Conservation (phyloP, 2,797 vertebrate species). For the Enteromius anoplus region DNA sequence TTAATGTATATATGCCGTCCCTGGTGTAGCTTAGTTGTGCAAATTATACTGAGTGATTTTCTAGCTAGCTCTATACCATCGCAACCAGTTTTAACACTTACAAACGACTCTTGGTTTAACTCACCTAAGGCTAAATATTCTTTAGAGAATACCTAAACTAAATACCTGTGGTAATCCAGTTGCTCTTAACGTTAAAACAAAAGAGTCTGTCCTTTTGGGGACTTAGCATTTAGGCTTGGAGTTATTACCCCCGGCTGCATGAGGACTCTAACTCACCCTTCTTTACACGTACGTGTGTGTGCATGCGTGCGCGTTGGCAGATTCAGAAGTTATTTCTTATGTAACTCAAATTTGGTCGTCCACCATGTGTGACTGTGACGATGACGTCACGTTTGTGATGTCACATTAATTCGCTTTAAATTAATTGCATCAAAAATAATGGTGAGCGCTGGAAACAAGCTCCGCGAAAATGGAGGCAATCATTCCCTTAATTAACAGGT, state of each 20-base stretch:
- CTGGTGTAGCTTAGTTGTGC: neutral
- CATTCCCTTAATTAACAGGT: conserved; percentile 73
- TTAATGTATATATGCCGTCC: neutral
- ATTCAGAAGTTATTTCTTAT: conserved; percentile 24
- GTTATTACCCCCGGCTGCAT: conserved; percentile 53
- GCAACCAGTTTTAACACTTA: conserved; percentile 52
- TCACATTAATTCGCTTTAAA: conserved; percentile 19
- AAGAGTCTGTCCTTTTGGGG: conserved; percentile 71
- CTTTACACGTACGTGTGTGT: neutral
- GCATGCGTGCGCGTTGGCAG: neutral
- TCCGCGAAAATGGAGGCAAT: conserved; percentile 74
- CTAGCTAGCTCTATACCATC: neutral
- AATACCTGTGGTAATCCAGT: conserved; percentile 78
- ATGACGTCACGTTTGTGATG: conserved; percentile 38
- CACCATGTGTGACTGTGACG: conserved; percentile 9
- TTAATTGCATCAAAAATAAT: conserved; percentile 43
- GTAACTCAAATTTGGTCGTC: conserved; percentile 4
- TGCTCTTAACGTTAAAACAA: conserved; percentile 76
- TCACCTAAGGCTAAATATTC: conserved; percentile 75
- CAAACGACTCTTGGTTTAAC: conserved; percentile 71
- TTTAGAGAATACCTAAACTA: conserved; percentile 78
- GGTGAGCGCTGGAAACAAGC: conserved; percentile 62
- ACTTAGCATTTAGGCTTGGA: conserved; percentile 69
- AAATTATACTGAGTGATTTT: neutral
- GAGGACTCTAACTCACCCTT: conserved; percentile 56